Conservation (phyloP, 2,888 invertebrate species). For the Sylvicola cinctus region DNA sequence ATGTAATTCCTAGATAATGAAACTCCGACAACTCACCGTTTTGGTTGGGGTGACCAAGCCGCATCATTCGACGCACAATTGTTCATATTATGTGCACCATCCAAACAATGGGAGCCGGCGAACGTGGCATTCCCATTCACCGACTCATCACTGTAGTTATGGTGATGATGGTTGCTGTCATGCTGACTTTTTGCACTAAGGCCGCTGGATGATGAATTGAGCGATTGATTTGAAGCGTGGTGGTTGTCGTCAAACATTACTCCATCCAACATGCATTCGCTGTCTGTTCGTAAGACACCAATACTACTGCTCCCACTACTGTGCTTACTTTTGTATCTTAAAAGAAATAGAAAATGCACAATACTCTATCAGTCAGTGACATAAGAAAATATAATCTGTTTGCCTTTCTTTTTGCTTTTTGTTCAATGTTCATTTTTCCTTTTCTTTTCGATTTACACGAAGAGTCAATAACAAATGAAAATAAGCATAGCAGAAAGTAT, state of each 20-base stretch:
- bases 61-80: conserved; percentile 11
- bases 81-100: conserved; percentile 3
- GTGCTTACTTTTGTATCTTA: conserved; percentile 7
- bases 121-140: conserved; percentile 11
- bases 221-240: conserved; percentile 33
- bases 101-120: conserved; percentile 2
- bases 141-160: conserved; percentile 12
- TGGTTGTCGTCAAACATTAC: conserved; percentile 28
- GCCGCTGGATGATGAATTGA: conserved; percentile 35
- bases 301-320: conserved; percentile 14
- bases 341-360: not conserved
- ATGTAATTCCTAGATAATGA: not conserved
- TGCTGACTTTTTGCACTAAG: conserved; percentile 28
- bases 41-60: conserved; percentile 17
- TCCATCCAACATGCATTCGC: conserved; percentile 30
- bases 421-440: no score
- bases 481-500: no score
- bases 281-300: conserved; percentile 27
- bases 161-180: conserved; percentile 15
- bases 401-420: no score
- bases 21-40: conserved; percentile 1
- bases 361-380: conserved; percentile 1
- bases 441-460: no score
- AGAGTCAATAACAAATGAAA: no score
- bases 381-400: not conserved